Base-by-base conservation (phyloP, 2,113 vertebrate genomes). In the Deroptyus accipitrinus region DNA sequence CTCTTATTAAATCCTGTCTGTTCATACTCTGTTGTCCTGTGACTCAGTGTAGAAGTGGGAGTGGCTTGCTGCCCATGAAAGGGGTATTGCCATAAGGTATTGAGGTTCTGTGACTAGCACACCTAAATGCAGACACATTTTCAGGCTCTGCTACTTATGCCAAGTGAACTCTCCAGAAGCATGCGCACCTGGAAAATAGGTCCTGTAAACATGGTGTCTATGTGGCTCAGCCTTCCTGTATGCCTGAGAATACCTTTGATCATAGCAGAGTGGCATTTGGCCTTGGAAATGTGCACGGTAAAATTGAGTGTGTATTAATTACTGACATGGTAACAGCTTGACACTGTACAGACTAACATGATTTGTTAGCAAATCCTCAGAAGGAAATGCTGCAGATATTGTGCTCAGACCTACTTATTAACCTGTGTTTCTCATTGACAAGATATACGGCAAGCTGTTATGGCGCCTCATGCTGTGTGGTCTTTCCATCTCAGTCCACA, bases 251-350 rank as follows among this genome's bases (percentile, higher is more conserved):
- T 28, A 74, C 23, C 37, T 83, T 46, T 59, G 33, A 42, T 44
- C 10, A 30, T 27, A 80, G n/a, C 67, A 49, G 49, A 85, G 39
- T 24, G 33, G 35, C 23, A 52, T 67, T 80, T 93, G 18, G 11
- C 76, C 87, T 86, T 86, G 48, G 61, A 84, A 93, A 92, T 0
- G 0, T 18, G 52, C 48, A 55, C 44, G 25, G 6, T 55, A 83
- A 74, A 72, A 61, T 2, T 6, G 48, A 68, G 41, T 62, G 72
- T 78, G 16, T 59, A 15, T 78, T 95, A 96, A 13, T 75, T 95
- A 96, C 82, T 94, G 83, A 91, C 66, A 27, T 46, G 37, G 41
- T 83, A 92, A 91, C 59, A 95, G 64, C 73, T 78, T 67, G 82
- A 64, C 61, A 39, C 28, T 74, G 42, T 63, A 44, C 9, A 44